Percentiles rank a stretch among this genome's conserved stretches.
Evolutionary conservation across 2,888 invertebrate genomes (phyloP).

Genomic region (Tinea semifulvella): DNA sequence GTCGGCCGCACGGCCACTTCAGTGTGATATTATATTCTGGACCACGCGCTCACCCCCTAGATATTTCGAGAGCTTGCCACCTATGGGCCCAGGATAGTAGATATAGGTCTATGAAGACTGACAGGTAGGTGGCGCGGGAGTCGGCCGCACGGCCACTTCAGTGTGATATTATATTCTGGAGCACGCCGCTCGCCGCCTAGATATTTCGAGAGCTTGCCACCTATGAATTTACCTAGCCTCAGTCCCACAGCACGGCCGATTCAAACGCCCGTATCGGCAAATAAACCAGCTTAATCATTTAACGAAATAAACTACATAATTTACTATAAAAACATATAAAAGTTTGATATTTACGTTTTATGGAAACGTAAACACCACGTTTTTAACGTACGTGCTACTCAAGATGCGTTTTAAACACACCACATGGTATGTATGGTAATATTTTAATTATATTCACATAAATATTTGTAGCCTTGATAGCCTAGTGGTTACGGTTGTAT

Average conservation of each 20-base stretch:
- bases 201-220: conserved; percentile 65
- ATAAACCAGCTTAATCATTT: no score
- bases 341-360: no score
- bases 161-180: conserved; percentile 67
- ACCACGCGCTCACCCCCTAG: no score
- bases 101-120: no score
- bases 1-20: conserved; percentile 45
- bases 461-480: no score
- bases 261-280: conserved; percentile 34
- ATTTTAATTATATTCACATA: background rate
- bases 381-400: no score
- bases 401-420: no score
- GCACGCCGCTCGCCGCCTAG: conserved; percentile 62
- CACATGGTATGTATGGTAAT: conserved; percentile 4
- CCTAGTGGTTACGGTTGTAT: no score
- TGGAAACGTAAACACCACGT: no score
- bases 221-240: conserved; percentile 59
- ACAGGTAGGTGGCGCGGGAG: conserved; percentile 29
- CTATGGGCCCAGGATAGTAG: no score
- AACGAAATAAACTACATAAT: no score
- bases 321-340: no score
- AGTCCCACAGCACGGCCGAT: conserved; percentile 50
- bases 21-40: conserved; percentile 65
- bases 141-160: conserved; percentile 47
- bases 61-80: conserved; percentile 62